These are phyloP conservation scores for Halocynthia aurantium DNA, from an alignment of 23 tunicate species.

Conservation along the genomic window DNA sequence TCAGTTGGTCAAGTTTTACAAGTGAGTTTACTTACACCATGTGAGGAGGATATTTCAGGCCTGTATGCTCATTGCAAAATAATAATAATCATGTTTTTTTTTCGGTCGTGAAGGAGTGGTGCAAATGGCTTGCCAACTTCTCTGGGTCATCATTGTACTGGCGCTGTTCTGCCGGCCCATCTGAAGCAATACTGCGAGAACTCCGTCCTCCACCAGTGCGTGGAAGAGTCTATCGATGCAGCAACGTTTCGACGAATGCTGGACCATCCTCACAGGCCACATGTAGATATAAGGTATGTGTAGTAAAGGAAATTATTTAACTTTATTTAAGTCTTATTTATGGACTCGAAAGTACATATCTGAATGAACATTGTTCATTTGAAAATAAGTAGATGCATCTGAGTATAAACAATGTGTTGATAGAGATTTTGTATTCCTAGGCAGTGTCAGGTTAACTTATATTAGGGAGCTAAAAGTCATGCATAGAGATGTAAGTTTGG, in stretches of 20 bases:
- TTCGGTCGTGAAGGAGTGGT: constrained; percentile 33
- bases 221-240: constrained; percentile 50
- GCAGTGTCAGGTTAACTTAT: too few species aligned
- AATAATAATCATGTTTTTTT: not conserved
- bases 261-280: constrained; percentile 46
- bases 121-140: constrained; percentile 88
- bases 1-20: constrained; percentile 74
- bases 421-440: too few species aligned
- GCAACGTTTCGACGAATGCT: constrained; percentile 43
- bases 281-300: constrained; percentile 60
- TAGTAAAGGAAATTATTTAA: not conserved
- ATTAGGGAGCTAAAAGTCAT: too few species aligned
- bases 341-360: too few species aligned
- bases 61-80: not conserved
- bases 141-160: constrained; percentile 53
- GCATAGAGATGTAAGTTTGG: not conserved
- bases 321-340: too few species aligned
- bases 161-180: constrained; percentile 36
- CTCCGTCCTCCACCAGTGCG: constrained; percentile 81
- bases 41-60: not conserved
- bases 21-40: constrained; percentile 22
- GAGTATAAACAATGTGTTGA: too few species aligned
- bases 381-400: not conserved
- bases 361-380: not conserved
- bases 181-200: constrained; percentile 73